phyloP scores from a whole-genome alignment of 1,140 invertebrate species.

The Caerostris extrusa region DNA sequence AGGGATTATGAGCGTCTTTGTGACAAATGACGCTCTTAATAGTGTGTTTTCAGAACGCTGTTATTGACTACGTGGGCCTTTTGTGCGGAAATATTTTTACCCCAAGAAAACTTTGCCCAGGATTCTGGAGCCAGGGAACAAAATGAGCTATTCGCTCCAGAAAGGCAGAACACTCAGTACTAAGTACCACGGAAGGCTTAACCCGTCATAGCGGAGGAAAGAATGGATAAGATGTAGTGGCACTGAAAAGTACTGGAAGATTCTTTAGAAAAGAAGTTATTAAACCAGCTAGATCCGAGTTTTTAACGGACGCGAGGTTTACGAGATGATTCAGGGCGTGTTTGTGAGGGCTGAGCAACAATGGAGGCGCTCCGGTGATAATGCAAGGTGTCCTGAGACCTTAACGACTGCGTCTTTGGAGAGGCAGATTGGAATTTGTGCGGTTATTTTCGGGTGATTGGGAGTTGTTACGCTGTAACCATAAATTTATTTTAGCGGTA shows the following conservation, averaged over 20 bases:
- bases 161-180: neutral
- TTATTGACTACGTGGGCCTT: conserved; percentile 45
- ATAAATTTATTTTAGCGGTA: conserved; percentile 16
- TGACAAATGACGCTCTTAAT: conserved; percentile 60
- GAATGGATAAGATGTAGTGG: neutral
- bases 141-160: conserved; percentile 42
- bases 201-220: neutral
- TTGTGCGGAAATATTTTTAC: conserved; percentile 34
- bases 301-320: conserved; percentile 45
- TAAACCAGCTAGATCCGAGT: conserved; percentile 25
- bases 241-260: neutral
- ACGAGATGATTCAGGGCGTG: conserved; percentile 24
- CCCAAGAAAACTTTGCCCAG: neutral
- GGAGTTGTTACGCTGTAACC: conserved; percentile 26
- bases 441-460: neutral
- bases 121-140: neutral
- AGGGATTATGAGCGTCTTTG: conserved; percentile 53
- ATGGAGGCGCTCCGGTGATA: neutral
- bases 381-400: conserved; percentile 2
- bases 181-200: conserved; percentile 34
- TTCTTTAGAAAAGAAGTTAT: conserved; percentile 51
- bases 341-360: conserved; percentile 8
- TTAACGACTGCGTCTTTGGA: conserved; percentile 18
- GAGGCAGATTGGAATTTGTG: conserved; percentile 35
- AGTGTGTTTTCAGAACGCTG: conserved; percentile 48